A percentile compares a stretch with the other conserved stretches of the same genome.
These are phyloP conservation scores for Hydriomena furcata DNA, from an alignment of 2,888 invertebrate genomes.

Conservation along the genomic window DNA sequence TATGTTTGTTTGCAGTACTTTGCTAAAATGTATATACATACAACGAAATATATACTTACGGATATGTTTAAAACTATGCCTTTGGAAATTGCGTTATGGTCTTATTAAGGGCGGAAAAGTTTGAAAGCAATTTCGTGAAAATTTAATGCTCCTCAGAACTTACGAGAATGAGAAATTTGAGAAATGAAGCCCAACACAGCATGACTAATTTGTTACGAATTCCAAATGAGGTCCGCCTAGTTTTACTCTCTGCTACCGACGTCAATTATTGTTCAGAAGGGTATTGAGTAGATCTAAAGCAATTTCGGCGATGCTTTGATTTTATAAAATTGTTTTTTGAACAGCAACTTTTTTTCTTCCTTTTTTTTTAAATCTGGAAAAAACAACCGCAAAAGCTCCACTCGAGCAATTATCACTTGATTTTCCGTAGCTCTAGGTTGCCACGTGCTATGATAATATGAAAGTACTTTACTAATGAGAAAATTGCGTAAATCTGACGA, in stretches of 20 bases:
- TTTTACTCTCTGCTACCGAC: constrained; percentile 34
- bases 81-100: constrained; percentile 67
- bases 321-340: too few species aligned
- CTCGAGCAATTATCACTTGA: too few species aligned
- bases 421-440: too few species aligned
- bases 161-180: constrained; percentile 74
- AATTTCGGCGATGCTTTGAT: too few species aligned
- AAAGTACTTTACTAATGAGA: too few species aligned
- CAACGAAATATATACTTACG: constrained; percentile 49
- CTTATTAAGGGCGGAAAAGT: constrained; percentile 76
- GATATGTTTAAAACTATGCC: constrained; percentile 64
- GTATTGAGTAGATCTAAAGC: neutral
- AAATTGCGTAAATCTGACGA: too few species aligned
- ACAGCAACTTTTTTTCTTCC: too few species aligned
- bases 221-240: constrained; percentile 60
- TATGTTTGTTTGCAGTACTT: constrained; percentile 22
- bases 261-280: constrained; percentile 11
- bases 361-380: too few species aligned
- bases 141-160: constrained; percentile 76
- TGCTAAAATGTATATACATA: constrained; percentile 23
- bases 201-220: constrained; percentile 77
- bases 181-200: constrained; percentile 71
- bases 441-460: too few species aligned
- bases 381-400: too few species aligned
- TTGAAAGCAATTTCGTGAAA: constrained; percentile 78